Evolutionary conservation across 1,140 invertebrate genomes (phyloP).

Genomic region (Phenacoccus solenopsis): DNA sequence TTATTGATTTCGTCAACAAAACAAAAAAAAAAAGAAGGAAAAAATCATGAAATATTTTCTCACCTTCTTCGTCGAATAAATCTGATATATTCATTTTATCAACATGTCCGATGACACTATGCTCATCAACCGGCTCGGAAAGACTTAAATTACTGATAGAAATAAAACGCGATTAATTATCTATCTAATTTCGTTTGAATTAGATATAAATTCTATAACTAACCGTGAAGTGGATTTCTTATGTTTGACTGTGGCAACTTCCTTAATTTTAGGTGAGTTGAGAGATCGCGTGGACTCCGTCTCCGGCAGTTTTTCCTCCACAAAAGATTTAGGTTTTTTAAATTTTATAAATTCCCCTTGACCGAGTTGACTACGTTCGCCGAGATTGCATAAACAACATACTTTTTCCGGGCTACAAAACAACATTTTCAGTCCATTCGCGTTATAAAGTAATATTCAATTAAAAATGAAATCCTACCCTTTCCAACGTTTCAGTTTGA

Average conservation of each 20-base stretch:
- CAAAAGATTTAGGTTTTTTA: background rate
- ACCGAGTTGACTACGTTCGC: conserved; percentile 79
- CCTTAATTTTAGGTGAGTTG: background rate
- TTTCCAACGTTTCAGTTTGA: conserved; percentile 31
- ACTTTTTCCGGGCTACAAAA: conserved; percentile 62
- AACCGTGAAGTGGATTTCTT: background rate
- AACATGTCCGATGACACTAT: conserved; percentile 68
- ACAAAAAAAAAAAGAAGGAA: background rate
- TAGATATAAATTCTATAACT: background rate
- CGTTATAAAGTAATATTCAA: background rate
- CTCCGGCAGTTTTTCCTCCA: background rate
- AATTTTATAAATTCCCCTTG: conserved; percentile 69
- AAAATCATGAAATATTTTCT: background rate
- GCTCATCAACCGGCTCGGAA: conserved; percentile 67
- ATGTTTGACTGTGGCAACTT: background rate
- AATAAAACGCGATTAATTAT: no score
- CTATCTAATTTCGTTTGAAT: no score
- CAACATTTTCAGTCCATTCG: background rate
- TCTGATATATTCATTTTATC: background rate
- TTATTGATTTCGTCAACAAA: background rate
- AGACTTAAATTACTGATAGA: conserved; percentile 20
- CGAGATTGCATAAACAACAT: conserved; percentile 82
- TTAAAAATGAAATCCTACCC: conserved; percentile 22
- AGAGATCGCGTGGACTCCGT: background rate
- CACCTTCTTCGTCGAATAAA: background rate